Evolutionary conservation across 2,888 invertebrate genomes (phyloP).

Genomic region (Melanophora roralis): DNA sequence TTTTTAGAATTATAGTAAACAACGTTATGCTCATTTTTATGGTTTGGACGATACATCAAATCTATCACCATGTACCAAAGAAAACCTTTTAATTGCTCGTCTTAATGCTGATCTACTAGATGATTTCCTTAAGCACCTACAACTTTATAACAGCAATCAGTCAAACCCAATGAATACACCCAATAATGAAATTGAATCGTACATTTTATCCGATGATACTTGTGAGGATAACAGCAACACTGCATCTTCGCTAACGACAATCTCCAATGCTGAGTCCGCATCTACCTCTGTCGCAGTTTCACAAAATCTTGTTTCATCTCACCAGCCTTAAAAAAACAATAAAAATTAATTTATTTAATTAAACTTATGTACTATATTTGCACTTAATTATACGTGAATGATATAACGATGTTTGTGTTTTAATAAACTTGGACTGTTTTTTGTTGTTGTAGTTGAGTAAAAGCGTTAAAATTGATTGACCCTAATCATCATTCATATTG

Average conservation of each 20-base stretch:
- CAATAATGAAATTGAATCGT: background rate
- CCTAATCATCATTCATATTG: too few species aligned
- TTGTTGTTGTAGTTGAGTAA: too few species aligned
- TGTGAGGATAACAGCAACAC: conserved; percentile 3
- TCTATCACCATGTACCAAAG: conserved; percentile 7
- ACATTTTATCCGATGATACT: background rate
- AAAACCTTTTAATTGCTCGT: conserved; percentile 22
- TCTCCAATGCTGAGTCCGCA: background rate
- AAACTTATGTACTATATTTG: too few species aligned
- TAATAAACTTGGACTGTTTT: too few species aligned
- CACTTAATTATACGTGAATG: too few species aligned
- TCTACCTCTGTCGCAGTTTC: background rate
- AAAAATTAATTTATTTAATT: too few species aligned
- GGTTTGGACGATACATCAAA: background rate
- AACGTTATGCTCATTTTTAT: conserved; percentile 5
- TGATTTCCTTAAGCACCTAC: conserved; percentile 10
- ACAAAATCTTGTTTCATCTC: too few species aligned
- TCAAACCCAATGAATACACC: background rate
- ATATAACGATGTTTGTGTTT: too few species aligned
- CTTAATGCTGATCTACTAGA: conserved; percentile 25
- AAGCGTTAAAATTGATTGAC: too few species aligned
- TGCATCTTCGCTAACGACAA: background rate
- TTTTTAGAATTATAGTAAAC: conserved; percentile 37
- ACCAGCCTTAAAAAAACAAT: too few species aligned
- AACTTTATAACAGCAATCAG: background rate